phyloP scores from a whole-genome alignment of 2,888 invertebrate genomes.

The Dorcus parallelipipedus region DNA sequence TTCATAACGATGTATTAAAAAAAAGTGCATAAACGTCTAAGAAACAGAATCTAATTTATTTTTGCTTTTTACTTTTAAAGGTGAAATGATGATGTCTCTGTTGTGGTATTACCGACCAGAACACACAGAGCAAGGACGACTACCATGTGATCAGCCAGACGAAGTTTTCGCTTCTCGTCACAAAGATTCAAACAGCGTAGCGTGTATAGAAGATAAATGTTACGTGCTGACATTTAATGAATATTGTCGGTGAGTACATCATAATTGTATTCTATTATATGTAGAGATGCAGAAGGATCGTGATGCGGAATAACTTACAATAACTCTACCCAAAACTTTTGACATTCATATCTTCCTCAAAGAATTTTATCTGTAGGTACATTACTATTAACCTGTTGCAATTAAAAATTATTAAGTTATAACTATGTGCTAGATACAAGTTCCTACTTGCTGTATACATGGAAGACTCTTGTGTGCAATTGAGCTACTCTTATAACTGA shows the following conservation, averaged over 20 bases:
- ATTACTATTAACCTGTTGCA: no score
- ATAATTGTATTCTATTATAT: no score
- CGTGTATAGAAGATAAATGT: slow-evolving; percentile 97
- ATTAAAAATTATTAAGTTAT: no score
- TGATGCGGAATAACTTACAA: no score
- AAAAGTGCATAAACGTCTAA: neutral
- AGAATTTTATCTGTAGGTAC: no score
- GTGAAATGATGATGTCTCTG: slow-evolving; percentile 96
- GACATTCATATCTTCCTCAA: no score
- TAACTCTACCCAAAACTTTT: no score
- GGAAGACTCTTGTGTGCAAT: no score
- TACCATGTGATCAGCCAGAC: slow-evolving; percentile 75
- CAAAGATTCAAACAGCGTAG: slow-evolving; percentile 92
- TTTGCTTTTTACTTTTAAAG: slow-evolving; percentile 49
- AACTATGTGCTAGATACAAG: no score
- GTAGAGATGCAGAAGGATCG: no score
- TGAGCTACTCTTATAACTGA: no score
- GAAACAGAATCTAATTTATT: slow-evolving; percentile 2
- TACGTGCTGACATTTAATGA: slow-evolving; percentile 95
- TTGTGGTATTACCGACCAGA: slow-evolving; percentile 98
- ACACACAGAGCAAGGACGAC: slow-evolving; percentile 88
- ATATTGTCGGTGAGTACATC: slow-evolving; percentile 79
- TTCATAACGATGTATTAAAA: slow-evolving; percentile 11
- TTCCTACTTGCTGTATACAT: no score
- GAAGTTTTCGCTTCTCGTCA: slow-evolving; percentile 96